Conservation (phyloP, 2,797 vertebrate species). For the Channallabes apus region DNA sequence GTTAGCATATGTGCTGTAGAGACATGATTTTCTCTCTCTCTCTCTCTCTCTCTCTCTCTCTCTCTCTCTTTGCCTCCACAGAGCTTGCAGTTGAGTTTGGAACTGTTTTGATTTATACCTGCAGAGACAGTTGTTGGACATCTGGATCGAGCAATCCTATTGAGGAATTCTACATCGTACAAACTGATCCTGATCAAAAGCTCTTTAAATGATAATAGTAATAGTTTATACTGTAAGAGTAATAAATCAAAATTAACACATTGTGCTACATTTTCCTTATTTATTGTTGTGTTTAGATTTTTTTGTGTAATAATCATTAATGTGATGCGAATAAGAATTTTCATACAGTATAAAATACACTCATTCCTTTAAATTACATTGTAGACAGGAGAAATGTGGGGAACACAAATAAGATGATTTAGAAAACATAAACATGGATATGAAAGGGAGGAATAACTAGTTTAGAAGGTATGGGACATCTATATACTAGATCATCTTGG, state of each 20-base stretch:
- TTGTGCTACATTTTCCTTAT: neutral
- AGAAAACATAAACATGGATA: neutral
- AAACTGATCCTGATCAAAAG: conserved; percentile 87
- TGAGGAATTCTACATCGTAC: conserved; percentile 83
- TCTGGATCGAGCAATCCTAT: conserved; percentile 63
- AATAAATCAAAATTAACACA: conserved; percentile 34
- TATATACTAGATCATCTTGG: neutral
- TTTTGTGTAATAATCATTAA: neutral
- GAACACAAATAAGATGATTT: neutral
- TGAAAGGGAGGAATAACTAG: neutral
- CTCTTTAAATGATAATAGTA: conserved; percentile 79
- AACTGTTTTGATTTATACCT: conserved; percentile 85
- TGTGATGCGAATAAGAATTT: neutral
- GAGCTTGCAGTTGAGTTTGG: conserved; percentile 85
- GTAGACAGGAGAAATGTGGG: neutral
- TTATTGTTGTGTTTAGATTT: neutral
- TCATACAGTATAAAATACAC: neutral
- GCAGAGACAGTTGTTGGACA: conserved; percentile 86
- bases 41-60: neutral
- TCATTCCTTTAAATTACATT: neutral
- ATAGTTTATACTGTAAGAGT: neutral
- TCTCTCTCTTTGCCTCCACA: conserved; percentile 44
- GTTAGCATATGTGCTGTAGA: neutral
- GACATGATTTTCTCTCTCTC: neutral
- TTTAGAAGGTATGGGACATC: neutral